Conservation (phyloP, 1,140 invertebrate genomes). For the Zophobas atratus region DNA sequence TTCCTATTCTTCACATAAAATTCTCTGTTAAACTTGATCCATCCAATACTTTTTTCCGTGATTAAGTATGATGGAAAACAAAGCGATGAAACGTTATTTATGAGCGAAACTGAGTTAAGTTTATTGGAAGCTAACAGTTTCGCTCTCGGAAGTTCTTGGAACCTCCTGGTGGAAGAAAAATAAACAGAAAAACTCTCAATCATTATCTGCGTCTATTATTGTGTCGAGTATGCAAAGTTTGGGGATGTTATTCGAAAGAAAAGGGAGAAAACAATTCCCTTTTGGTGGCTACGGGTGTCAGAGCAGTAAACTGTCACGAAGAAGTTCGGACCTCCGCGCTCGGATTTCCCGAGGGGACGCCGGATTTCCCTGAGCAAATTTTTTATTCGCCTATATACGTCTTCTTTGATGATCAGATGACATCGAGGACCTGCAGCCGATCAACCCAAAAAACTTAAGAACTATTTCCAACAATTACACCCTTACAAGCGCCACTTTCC, state of each 20-base stretch:
- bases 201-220: conserved; percentile 39
- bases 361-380: conserved; percentile 43
- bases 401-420: conserved; percentile 44
- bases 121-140: conserved; percentile 31
- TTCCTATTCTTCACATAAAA: conserved; percentile 4
- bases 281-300: conserved; percentile 35
- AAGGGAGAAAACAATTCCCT: conserved; percentile 40
- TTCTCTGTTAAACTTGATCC: conserved; percentile 14
- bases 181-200: conserved; percentile 17
- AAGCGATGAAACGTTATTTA: conserved; percentile 35
- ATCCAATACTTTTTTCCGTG: conserved; percentile 21
- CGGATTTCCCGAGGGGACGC: conserved; percentile 48
- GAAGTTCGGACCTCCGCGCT: conserved; percentile 45
- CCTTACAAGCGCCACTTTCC: neutral
- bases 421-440: neutral
- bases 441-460: neutral
- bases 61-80: conserved; percentile 31
- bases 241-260: conserved; percentile 13
- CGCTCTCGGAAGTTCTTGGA: conserved; percentile 13
- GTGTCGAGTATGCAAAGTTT: conserved; percentile 37
- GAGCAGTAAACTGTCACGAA: conserved; percentile 47
- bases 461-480: conserved; percentile 4
- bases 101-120: conserved; percentile 5
- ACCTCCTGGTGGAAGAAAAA: conserved; percentile 7
- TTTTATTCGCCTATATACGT: conserved; percentile 49